Base-by-base conservation (phyloP, 2,113 vertebrate genomes). In the Bujurquina vittata region DNA sequence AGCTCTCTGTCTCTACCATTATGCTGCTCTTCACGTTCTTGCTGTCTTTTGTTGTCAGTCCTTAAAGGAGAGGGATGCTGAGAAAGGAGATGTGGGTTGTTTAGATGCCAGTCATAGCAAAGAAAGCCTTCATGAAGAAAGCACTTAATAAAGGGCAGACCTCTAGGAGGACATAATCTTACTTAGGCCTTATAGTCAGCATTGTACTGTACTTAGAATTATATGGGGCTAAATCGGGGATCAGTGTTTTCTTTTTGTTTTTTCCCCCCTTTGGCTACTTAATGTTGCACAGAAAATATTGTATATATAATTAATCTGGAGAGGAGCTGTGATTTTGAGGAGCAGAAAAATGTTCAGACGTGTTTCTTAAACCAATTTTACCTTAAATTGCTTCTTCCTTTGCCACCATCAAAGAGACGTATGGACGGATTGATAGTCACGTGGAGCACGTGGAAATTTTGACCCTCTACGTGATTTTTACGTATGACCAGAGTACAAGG, bases 101-200 rank as follows among this genome's bases (percentile, higher is more conserved):
- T 46, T 37, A 78, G 59, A 74, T 56, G 73, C 40, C 18, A 29
- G 61, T 52, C 29, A 7, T 56, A 75, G 31, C 60, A n/a, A 33
- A 59, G 54, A 29, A 75, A 75, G 78, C 49, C 72, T 84, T 74
- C 54, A 79, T 58, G 10, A 65, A n/a, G 46, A 80, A 72, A 26
- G 52, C 29, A 33, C 20, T 79, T 7, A 15, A 63, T 37, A 55
- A 40, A 84, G 0, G 61, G 23, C 73, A 58, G 11, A 55, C 63
- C 1, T 26, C 14, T 73, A n/a, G 46, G 11, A 72, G 69, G 56
- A 59, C 6, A 2, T 79, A 40, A 62, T 46, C 35, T 60, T 31
- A 40, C 65, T 73, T 58, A 60, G 0, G 56, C 11, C 17, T 23
- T 37, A 2, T 49, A 61, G 6, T 59, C n/a, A n/a, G 14, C 54